These are phyloP conservation scores for Leucopsar rothschildi DNA, from an alignment of 2,113 vertebrate species.

Conservation along the genomic window DNA sequence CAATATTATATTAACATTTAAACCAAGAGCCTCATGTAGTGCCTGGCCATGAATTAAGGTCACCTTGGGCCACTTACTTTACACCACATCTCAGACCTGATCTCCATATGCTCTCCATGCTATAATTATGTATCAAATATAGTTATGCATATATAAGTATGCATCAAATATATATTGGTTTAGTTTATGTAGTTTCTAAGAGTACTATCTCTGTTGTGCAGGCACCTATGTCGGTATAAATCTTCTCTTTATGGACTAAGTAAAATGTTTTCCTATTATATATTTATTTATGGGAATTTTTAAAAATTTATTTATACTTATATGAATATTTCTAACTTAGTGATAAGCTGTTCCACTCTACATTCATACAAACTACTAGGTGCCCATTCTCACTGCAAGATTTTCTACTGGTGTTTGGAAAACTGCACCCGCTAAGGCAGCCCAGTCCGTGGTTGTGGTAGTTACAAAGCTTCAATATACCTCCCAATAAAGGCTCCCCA, in stretches of 20 bases:
- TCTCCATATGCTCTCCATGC: neutral
- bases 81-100: neutral
- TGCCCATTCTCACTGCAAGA: neutral
- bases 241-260: neutral
- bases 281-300: neutral
- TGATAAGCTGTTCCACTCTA: neutral
- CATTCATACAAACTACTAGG: neutral
- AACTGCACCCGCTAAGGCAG: neutral
- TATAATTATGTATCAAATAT: neutral
- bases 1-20: neutral
- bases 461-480: neutral
- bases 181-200: neutral
- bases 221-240: neutral
- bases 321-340: neutral
- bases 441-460: fast-evolving
- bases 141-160: neutral
- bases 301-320: neutral
- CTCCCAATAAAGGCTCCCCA: neutral
- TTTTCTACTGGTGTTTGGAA: neutral
- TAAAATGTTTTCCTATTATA: neutral
- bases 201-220: neutral
- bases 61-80: neutral
- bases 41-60: neutral
- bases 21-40: neutral
- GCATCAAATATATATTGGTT: neutral